phyloP scores from a whole-genome alignment of 2,888 invertebrate species.

The Scaptodrosophila latifasciaeformis region DNA sequence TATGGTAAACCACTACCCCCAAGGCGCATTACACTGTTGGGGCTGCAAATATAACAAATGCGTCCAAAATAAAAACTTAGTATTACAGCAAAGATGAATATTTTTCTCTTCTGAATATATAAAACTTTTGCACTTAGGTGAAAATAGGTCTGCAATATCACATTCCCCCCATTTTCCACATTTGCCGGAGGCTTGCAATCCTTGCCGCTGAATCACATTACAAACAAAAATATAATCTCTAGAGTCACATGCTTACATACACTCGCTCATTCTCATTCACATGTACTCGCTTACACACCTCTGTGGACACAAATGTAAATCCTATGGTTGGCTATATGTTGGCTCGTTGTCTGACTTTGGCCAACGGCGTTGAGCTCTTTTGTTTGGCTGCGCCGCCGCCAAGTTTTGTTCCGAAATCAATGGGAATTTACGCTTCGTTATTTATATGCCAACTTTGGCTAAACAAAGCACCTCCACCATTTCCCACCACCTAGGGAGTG shows the following conservation, averaged over 20 bases:
- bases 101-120: too few relatives aligned
- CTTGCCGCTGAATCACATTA: constrained; percentile 32
- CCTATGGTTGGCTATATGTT: constrained; percentile 25
- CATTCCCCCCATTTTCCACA: too few relatives aligned
- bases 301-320: constrained; percentile 18
- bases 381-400: constrained; percentile 30
- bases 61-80: too few relatives aligned
- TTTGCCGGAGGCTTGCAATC: too few relatives aligned
- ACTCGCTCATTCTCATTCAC: not conserved
- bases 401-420: constrained; percentile 54
- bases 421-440: constrained; percentile 54
- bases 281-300: constrained; percentile 8
- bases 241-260: constrained; percentile 54
- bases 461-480: constrained; percentile 33
- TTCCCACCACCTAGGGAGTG: too few relatives aligned
- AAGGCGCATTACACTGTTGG: constrained; percentile 72
- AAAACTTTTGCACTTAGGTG: too few relatives aligned
- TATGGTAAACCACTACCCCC: constrained; percentile 73
- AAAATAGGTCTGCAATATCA: too few relatives aligned
- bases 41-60: constrained; percentile 33
- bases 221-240: constrained; percentile 60
- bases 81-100: too few relatives aligned
- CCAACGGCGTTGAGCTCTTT: too few relatives aligned
- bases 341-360: constrained; percentile 18
- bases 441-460: constrained; percentile 52